phyloP scores from a whole-genome alignment of 2,113 vertebrate species.

The Lepidothrix coronata region DNA sequence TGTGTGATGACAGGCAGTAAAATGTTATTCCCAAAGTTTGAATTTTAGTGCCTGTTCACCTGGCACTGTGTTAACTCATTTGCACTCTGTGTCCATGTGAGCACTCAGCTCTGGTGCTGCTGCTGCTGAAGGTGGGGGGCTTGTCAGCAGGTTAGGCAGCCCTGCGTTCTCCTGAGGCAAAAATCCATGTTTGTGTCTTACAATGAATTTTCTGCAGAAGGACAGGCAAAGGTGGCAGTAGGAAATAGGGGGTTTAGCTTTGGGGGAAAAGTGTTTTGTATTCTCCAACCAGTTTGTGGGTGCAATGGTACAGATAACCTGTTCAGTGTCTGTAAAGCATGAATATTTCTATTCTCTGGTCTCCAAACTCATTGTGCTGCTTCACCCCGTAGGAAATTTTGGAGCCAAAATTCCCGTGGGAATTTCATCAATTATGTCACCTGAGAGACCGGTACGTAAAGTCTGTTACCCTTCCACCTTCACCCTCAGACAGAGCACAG shows the following conservation, averaged over 20 bases:
- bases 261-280: neutral
- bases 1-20: neutral
- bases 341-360: neutral
- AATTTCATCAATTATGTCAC: constrained; percentile 66
- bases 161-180: neutral
- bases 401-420: constrained; percentile 57
- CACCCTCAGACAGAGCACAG: neutral
- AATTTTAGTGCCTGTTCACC: neutral
- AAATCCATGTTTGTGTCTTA: neutral
- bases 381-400: constrained; percentile 48
- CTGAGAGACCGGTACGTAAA: constrained; percentile 57
- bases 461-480: neutral
- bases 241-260: neutral
- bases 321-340: neutral
- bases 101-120: neutral
- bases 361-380: neutral
- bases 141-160: rapidly evolving
- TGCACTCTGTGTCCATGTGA: neutral
- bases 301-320: neutral
- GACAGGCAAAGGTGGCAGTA: neutral
- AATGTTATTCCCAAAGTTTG: neutral
- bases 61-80: neutral
- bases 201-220: neutral
- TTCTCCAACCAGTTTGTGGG: neutral
- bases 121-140: neutral